Base-by-base conservation (phyloP, 2,888 invertebrate genomes). In the Cephus spinipes region DNA sequence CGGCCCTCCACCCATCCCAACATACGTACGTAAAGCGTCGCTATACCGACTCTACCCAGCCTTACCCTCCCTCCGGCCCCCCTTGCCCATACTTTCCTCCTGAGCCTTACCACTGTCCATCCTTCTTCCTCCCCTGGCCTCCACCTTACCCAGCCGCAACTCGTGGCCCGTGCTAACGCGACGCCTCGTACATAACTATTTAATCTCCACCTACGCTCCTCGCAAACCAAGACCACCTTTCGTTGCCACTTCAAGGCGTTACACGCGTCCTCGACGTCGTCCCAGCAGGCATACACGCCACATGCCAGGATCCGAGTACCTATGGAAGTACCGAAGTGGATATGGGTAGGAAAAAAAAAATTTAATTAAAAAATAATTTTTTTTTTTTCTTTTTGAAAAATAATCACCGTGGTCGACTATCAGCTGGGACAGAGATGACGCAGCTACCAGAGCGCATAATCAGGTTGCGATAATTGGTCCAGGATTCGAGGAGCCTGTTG, bases 141-240 rank as follows among this genome's bases (percentile, higher is more conserved):
- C 30, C 69, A 11, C 35, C 76, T 40, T 33, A 2, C 32, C 76
- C 34, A 55, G 55, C 4, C 55, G 23, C 55, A 79, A 81, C 81
- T 82, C 82, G 81, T 82, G 86, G 83, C 83, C 85, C 85, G 84
- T 84, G 85, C 85, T 83, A 81, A 75, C 79, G 78, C 78, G 81
- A 82, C 84, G 82, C 84, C 79, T 82, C 83, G 78, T 85, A 83
- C 85, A 85, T 85, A 83, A 82, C 83, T 84, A 85, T 85, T 78
- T 78, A 78, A 78, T 78, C 78, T 78, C 76, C 78, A 73, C 75
- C 78, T 78, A 78, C 78, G 75, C 78, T 78, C 76, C n/a, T 76
- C 75, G 78, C 78, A 78, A 78, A 73, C 75, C 68, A 78, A 78
- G 75, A 73, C 68, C 69, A 31, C 33, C 71, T n/a, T 68, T 35